phyloP scores from a whole-genome alignment of 2,797 vertebrate genomes.

The Pseudochromis fuscus region DNA sequence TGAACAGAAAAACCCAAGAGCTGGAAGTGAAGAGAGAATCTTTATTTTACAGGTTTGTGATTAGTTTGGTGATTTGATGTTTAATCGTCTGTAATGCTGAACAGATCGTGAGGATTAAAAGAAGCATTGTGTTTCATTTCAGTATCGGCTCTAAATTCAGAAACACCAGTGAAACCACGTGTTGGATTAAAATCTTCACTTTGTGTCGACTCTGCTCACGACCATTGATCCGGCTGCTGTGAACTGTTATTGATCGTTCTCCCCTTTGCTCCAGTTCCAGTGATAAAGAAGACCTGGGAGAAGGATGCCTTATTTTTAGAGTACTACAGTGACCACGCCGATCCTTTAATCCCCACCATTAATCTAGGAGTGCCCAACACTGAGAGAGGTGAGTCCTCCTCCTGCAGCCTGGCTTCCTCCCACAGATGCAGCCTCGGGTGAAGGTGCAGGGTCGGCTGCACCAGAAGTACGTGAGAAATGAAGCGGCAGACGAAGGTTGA shows the following conservation, averaged over 20 bases:
- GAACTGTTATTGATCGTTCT: slow-evolving; percentile 45
- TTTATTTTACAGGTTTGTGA: neutral
- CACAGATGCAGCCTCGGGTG: slow-evolving; percentile 20
- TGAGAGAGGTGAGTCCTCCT: slow-evolving; percentile 89
- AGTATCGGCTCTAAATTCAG: slow-evolving; percentile 1
- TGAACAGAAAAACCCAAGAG: neutral
- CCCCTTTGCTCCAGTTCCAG: slow-evolving; percentile 86
- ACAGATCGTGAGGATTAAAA: slow-evolving; percentile 6
- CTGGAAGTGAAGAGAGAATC: neutral
- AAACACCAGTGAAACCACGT: neutral
- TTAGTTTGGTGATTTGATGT: neutral
- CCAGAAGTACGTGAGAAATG: slow-evolving; percentile 36
- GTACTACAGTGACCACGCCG: slow-evolving; percentile 95
- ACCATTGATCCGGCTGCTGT: slow-evolving; percentile 27
- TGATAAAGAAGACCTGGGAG: slow-evolving; percentile 97
- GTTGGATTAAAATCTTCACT: slow-evolving; percentile 18
- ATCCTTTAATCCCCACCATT: slow-evolving; percentile 91
- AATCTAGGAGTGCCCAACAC: slow-evolving; percentile 95
- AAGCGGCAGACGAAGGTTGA: slow-evolving; percentile 36
- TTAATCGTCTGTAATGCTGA: neutral
- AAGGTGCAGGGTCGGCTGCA: slow-evolving; percentile 38
- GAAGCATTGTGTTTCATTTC: neutral
- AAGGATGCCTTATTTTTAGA: slow-evolving; percentile 88
- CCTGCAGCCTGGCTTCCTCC: neutral
- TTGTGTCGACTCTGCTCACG: slow-evolving; percentile 1